Base-by-base conservation (phyloP, 1,140 invertebrate species). In the Trypoxylus dichotomus region DNA sequence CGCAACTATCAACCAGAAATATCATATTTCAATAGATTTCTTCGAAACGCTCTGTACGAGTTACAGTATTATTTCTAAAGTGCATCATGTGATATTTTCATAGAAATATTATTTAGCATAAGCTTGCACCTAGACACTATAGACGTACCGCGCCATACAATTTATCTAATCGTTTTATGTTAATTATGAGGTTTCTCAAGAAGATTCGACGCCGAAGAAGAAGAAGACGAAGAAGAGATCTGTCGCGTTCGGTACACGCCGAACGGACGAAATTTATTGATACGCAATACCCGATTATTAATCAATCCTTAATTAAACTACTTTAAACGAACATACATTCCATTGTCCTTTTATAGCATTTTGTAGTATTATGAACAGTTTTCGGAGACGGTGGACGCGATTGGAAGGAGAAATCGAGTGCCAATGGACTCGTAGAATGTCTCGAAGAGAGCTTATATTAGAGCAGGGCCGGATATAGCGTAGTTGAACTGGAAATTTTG, bases 291-390 rank as follows among this genome's bases (percentile, higher is more conserved):
- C 41, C 32, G 72, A 75, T 75, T 78, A 78, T 78, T 75, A 75
- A 74, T 78, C 77, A 78, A 29, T 63, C 77, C 73, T 75, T 78
- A 78, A 78, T 78, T 78, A 78, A 78, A 78, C 74, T 27, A 75
- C 71, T 78, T 71, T 71, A 68, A 78, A 74, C 29, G 74, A 75
- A 78, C 77, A 78, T 72, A 71, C 77, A 78, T 78, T 74, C 77
- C 77, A 74, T 78, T 78, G 77, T 75, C 77, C 77, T 78, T 78
- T 78, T 78, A 78, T 75, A 78, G 77, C 54, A 41, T 75, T 78
- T 78, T 78, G 25, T 54, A 47, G 41, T 71, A 78, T 54, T 63
- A 74, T 68, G 21, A 63, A 78, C 74, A 21, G 73, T 71, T 58
- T 68, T 68, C 54, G 47, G 73, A 63, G 58, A 25, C 19, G 24